phyloP scores from a whole-genome alignment of 2,888 invertebrate genomes.

The Ditula angustiorana region DNA sequence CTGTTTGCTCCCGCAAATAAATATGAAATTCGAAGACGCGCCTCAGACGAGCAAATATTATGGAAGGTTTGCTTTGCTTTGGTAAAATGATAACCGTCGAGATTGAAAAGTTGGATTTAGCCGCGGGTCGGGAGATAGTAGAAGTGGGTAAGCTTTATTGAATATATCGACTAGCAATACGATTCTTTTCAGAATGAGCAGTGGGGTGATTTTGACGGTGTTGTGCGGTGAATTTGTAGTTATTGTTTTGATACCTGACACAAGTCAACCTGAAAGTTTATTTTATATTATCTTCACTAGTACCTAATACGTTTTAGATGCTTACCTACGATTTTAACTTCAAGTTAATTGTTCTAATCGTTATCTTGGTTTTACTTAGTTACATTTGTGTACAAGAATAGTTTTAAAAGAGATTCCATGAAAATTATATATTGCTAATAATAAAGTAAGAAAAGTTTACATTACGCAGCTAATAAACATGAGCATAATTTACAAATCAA shows the following conservation, averaged over 20 bases:
- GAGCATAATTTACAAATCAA: background rate
- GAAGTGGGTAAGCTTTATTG: conserved; percentile 53
- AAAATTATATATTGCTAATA: no score
- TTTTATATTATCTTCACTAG: no score
- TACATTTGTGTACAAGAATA: no score
- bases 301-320: no score
- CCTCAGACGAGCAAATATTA: conserved; percentile 81
- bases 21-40: conserved; percentile 84
- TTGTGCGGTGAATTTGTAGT: background rate
- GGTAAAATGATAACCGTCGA: conserved; percentile 84
- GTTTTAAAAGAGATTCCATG: background rate
- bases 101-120: conserved; percentile 82
- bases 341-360: no score
- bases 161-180: conserved; percentile 46
- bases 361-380: no score
- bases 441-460: no score
- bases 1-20: conserved; percentile 83
- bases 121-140: conserved; percentile 64
- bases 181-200: conserved; percentile 13
- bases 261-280: no score
- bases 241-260: background rate
- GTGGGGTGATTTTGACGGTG: background rate
- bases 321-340: no score
- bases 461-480: background rate
- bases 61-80: conserved; percentile 82